Evolutionary conservation across 2,797 vertebrate genomes (phyloP).

Genomic region (Girardinus metallicus): DNA sequence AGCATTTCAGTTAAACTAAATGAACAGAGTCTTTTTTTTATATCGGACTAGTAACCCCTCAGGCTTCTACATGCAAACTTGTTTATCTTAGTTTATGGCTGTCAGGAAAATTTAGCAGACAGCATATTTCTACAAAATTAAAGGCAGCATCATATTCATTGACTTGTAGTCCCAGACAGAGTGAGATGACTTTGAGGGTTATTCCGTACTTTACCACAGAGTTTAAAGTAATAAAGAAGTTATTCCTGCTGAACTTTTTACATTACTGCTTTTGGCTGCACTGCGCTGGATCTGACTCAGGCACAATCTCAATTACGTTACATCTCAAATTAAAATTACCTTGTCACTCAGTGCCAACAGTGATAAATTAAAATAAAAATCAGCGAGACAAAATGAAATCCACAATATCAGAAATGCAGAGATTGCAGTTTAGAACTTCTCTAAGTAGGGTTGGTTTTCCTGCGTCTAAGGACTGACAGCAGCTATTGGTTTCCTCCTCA

Average conservation of each 20-base stretch:
- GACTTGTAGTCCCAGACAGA: background rate
- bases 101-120: background rate
- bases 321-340: background rate
- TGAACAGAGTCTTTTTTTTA: background rate
- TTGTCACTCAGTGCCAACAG: background rate
- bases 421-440: conserved; percentile 6
- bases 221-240: background rate
- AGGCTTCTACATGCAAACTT: background rate
- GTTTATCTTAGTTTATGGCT: background rate
- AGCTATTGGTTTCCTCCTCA: conserved; percentile 19
- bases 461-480: background rate
- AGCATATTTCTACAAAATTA: background rate
- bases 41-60: background rate
- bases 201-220: background rate
- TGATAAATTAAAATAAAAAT: conserved; percentile 2
- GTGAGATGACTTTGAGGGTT: background rate
- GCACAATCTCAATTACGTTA: background rate
- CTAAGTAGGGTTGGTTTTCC: background rate
- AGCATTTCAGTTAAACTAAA: background rate
- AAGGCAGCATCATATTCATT: background rate
- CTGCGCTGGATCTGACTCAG: background rate
- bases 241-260: background rate
- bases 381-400: background rate
- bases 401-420: conserved; percentile 6
- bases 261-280: conserved; percentile 1